phyloP scores from a whole-genome alignment of 2,113 vertebrate genomes.

The Probosciger aterrimus region DNA sequence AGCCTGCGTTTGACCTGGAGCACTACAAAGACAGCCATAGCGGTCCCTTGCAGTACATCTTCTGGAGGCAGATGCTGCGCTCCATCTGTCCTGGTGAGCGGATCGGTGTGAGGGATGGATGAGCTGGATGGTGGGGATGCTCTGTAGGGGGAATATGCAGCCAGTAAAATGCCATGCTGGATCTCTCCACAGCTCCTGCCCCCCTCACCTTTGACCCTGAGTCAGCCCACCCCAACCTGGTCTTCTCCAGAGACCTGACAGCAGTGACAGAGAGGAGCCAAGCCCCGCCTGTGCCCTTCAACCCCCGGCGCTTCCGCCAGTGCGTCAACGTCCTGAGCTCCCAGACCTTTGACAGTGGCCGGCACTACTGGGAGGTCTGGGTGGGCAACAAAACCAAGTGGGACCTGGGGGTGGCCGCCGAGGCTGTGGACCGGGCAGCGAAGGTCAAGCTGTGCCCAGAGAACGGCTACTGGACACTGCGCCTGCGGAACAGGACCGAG shows the following conservation, averaged over 20 bases:
- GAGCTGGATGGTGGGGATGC: background rate
- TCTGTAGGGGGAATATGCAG: background rate
- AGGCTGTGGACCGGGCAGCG: conserved; percentile 69
- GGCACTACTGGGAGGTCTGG: conserved; percentile 86
- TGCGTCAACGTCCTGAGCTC: conserved; percentile 80
- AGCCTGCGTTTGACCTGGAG: conserved; percentile 62
- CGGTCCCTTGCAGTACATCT: conserved; percentile 81
- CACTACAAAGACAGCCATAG: conserved; percentile 68
- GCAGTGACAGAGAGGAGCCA: conserved; percentile 70
- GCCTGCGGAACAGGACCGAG: conserved; percentile 71
- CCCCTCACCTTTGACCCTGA: conserved; percentile 79
- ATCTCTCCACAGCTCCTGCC: conserved; percentile 69
- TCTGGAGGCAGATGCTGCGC: conserved; percentile 82
- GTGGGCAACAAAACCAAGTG: conserved; percentile 84
- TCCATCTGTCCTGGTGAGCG: conserved; percentile 77
- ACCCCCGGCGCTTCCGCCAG: conserved; percentile 77
- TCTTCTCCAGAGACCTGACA: conserved; percentile 77
- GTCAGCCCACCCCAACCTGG: conserved; percentile 82
- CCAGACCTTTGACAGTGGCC: conserved; percentile 74
- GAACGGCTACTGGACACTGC: conserved; percentile 83
- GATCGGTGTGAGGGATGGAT: rapidly evolving
- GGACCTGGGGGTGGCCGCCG: conserved; percentile 83
- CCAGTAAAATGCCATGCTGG: rapidly evolving
- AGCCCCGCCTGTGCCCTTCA: background rate
- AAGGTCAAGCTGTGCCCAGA: conserved; percentile 80